Evolutionary conservation across 37 sponge, comb jelly and placozoan genomes (phyloP).

Genomic region (Halisarca cf. caerulea): DNA sequence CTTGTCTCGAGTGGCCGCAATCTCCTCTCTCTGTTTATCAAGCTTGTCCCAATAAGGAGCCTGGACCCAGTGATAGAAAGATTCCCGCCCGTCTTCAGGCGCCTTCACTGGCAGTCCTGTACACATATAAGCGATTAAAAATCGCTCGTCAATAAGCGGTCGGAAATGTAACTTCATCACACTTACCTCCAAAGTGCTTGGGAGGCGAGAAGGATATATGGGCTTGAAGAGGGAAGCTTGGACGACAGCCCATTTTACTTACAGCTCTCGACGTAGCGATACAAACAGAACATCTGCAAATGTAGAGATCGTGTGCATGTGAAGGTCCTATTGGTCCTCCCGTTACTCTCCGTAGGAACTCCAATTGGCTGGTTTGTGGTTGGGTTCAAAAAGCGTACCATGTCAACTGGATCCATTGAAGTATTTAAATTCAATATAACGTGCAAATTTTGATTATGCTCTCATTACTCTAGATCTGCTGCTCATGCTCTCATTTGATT

Average conservation of each 20-base stretch:
- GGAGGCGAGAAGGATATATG: conserved; percentile 20
- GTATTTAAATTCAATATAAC: no score
- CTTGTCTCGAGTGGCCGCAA: background rate
- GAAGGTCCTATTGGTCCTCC: no score
- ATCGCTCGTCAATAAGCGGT: background rate
- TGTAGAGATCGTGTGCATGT: no score
- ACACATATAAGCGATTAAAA: background rate
- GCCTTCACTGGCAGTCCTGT: background rate
- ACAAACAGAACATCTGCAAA: no score
- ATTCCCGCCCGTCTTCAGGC: background rate
- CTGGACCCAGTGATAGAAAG: conserved; percentile 24
- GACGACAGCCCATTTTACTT: background rate
- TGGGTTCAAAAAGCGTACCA: no score
- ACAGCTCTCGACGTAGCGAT: no score
- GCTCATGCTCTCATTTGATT: no score
- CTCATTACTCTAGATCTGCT: no score
- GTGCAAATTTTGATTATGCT: no score
- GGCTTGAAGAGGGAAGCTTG: background rate
- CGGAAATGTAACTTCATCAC: background rate
- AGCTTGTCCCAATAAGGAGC: conserved; percentile 5
- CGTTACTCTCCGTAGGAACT: no score
- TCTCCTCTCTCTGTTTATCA: background rate
- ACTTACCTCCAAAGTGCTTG: background rate
- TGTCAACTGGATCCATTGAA: no score
- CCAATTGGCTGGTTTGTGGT: no score